phyloP scores from a whole-genome alignment of 1,140 invertebrate species.

The Varroa destructor region DNA sequence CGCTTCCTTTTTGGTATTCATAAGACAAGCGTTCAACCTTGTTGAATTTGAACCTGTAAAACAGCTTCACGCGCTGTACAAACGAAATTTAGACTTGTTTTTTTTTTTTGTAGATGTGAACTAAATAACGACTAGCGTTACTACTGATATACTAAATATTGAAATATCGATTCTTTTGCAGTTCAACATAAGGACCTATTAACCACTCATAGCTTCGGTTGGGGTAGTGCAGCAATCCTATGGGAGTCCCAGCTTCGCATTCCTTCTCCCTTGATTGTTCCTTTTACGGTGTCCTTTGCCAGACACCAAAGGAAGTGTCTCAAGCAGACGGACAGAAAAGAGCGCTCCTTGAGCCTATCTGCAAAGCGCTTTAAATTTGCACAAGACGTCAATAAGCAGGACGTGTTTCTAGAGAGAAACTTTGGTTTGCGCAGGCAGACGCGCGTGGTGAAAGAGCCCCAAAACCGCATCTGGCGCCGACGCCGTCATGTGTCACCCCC shows the following conservation, averaged over 20 bases:
- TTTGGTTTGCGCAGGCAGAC: not conserved
- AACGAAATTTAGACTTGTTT: too few species aligned
- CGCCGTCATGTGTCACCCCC: not conserved
- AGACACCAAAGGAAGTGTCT: not conserved
- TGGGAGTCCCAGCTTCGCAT: slow-evolving; percentile 26
- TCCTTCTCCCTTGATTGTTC: slow-evolving; percentile 1
- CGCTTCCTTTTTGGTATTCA: too few species aligned
- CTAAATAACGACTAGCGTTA: too few species aligned
- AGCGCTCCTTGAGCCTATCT: too few species aligned
- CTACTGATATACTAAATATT: not conserved
- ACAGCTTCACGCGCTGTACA: too few species aligned
- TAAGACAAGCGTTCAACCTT: too few species aligned
- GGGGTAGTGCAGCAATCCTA: slow-evolving; percentile 2
- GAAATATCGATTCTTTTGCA: slow-evolving; percentile 4
- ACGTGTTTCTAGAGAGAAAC: not conserved
- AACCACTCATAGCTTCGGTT: slow-evolving; percentile 7
- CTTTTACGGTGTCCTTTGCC: slow-evolving; percentile 18
- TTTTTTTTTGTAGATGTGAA: too few species aligned
- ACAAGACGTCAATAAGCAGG: too few species aligned
- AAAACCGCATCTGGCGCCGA: slow-evolving; percentile 14
- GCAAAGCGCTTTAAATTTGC: too few species aligned
- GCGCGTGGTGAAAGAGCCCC: not conserved
- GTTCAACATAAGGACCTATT: slow-evolving; percentile 6
- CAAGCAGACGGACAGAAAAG: too few species aligned
- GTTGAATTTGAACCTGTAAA: too few species aligned